Evolutionary conservation across 2,797 vertebrate species (phyloP).

Genomic region (Yasuhikotakia modesta): DNA sequence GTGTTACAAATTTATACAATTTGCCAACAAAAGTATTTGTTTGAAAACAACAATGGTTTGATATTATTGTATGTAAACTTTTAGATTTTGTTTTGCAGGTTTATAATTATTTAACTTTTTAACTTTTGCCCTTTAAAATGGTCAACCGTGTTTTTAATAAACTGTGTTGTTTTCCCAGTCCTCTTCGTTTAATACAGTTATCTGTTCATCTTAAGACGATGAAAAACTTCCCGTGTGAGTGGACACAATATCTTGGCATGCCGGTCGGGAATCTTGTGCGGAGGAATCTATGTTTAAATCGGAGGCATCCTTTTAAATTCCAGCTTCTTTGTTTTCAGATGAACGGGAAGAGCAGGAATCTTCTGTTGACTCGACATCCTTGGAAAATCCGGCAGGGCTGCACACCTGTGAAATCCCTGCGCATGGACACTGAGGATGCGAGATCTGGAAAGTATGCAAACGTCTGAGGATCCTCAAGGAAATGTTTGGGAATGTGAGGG

Average conservation of each 20-base stretch:
- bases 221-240: conserved; percentile 66
- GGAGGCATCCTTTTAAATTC: conserved; percentile 79
- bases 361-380: conserved; percentile 80
- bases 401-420: conserved; percentile 73
- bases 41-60: too few species aligned
- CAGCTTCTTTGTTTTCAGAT: conserved; percentile 78
- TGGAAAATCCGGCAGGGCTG: conserved; percentile 75
- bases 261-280: conserved; percentile 71
- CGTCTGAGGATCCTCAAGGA: conserved; percentile 66
- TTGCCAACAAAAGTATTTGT: too few species aligned
- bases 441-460: conserved; percentile 73
- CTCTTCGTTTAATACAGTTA: conserved; percentile 35
- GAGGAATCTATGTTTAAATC: conserved; percentile 72
- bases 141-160: too few species aligned
- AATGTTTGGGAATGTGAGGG: conserved; percentile 73
- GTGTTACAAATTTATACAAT: too few species aligned
- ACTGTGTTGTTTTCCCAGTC: not conserved
- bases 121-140: too few species aligned
- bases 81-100: too few species aligned
- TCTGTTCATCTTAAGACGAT: conserved; percentile 47
- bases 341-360: conserved; percentile 75
- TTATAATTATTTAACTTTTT: too few species aligned
- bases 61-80: too few species aligned
- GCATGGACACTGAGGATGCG: conserved; percentile 70
- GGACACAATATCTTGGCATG: conserved; percentile 68